Percentiles rank a stretch among this genome's conserved stretches.
phyloP scores from a whole-genome alignment of 2,888 invertebrate genomes.

The Pandemis cinnamomeana region DNA sequence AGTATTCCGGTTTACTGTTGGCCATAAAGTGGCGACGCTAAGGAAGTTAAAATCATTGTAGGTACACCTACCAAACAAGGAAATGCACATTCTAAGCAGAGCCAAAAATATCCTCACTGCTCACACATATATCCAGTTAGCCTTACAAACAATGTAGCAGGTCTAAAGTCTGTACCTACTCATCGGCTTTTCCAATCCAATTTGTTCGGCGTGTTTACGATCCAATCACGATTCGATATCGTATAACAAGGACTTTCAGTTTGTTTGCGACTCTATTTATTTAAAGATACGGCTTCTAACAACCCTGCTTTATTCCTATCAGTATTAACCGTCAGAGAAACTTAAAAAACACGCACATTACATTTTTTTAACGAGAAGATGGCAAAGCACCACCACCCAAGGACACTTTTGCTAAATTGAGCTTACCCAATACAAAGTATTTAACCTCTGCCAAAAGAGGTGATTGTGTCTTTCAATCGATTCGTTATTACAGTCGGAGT shows the following conservation, averaged over 20 bases:
- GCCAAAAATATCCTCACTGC: constrained; percentile 63
- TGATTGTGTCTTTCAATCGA: no score
- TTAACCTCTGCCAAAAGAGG: no score
- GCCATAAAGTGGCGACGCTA: constrained; percentile 28
- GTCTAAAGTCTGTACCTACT: constrained; percentile 16
- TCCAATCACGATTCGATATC: constrained; percentile 54
- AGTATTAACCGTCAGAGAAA: background rate
- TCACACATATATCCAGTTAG: constrained; percentile 26
- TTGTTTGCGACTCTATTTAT: constrained; percentile 39
- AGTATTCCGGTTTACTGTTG: constrained; percentile 31
- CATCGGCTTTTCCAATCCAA: constrained; percentile 45
- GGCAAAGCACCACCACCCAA: no score
- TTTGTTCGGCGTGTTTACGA: constrained; percentile 56
- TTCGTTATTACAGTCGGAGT: no score
- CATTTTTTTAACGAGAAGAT: no score
- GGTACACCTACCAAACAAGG: constrained; percentile 59
- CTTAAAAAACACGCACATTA: background rate
- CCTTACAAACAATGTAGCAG: constrained; percentile 29
- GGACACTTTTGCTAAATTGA: no score
- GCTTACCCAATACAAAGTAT: no score
- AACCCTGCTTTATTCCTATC: background rate
- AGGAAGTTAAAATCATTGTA: constrained; percentile 29
- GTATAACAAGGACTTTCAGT: constrained; percentile 52
- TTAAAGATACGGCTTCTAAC: background rate
- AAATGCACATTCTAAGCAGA: constrained; percentile 65